Conservation (phyloP, 2,888 invertebrate species). For the Lamellibrachia satsuma region DNA sequence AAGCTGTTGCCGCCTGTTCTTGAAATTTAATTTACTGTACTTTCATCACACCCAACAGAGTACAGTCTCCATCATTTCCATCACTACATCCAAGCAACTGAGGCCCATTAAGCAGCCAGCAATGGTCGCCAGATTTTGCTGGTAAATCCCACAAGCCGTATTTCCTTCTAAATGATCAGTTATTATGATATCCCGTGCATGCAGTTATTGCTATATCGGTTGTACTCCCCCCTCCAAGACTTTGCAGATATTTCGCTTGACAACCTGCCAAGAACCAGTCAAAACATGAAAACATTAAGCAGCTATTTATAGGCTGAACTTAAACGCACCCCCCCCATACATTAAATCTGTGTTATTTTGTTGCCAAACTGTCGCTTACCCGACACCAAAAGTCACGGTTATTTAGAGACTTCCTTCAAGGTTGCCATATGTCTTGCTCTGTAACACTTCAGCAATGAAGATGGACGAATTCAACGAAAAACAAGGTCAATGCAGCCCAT, state of each 20-base stretch:
- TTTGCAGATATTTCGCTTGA: background rate
- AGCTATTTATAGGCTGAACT: background rate
- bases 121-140: background rate
- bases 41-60: background rate
- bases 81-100: background rate
- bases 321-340: background rate
- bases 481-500: background rate
- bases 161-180: background rate
- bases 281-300: background rate
- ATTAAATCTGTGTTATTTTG: slow-evolving; percentile 3
- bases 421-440: background rate
- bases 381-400: background rate
- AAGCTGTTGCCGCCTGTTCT: background rate
- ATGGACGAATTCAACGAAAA: slow-evolving; percentile 1
- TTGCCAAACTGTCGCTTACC: background rate
- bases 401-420: background rate
- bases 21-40: background rate
- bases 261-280: background rate
- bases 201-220: background rate
- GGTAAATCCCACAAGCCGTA: background rate
- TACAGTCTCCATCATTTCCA: background rate
- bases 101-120: background rate
- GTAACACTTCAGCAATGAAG: background rate
- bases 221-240: background rate
- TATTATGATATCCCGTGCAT: background rate